Evolutionary conservation across 1,140 invertebrate genomes (phyloP).

Genomic region (Mylabris phalerata): DNA sequence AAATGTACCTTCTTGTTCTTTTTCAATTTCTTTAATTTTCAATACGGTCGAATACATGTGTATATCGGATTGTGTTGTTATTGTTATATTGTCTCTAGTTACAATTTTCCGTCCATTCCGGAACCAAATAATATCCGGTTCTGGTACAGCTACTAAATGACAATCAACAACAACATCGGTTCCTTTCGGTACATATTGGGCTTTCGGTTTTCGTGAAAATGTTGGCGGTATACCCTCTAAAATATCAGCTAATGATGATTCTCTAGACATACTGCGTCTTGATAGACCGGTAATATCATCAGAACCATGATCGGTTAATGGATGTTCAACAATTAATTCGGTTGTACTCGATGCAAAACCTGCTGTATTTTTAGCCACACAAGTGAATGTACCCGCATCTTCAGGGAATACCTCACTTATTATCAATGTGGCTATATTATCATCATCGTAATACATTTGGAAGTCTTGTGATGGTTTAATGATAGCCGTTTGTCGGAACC

Average conservation of each 20-base stretch:
- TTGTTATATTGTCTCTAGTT: constrained; percentile 58
- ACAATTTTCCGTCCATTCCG: constrained; percentile 66
- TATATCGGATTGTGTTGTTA: constrained; percentile 76
- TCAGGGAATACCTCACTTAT: constrained; percentile 95
- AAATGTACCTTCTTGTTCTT: constrained; percentile 79
- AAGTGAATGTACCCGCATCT: constrained; percentile 94
- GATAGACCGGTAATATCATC: constrained; percentile 75
- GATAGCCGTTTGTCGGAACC: constrained; percentile 89
- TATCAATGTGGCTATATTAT: constrained; percentile 85
- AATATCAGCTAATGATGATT: constrained; percentile 85
- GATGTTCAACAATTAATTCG: constrained; percentile 79
- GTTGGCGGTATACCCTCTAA: constrained; percentile 88
- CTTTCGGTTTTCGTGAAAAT: constrained; percentile 82
- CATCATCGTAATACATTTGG: constrained; percentile 88
- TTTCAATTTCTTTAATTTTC: constrained; percentile 69
- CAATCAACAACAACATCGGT: constrained; percentile 76
- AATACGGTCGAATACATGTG: constrained; percentile 82
- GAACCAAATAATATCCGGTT: constrained; percentile 82
- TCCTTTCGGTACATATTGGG: constrained; percentile 73
- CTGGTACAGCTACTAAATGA: constrained; percentile 79
- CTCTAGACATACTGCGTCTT: constrained; percentile 73
- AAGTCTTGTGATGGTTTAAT: constrained; percentile 87
- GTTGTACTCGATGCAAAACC: constrained; percentile 90
- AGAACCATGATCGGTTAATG: constrained; percentile 81
- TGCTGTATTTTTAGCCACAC: constrained; percentile 90